Percentiles rank a stretch among this genome's conserved stretches.
phyloP scores from a whole-genome alignment of 2,797 vertebrate genomes.

The Mormyrops attenuatus region DNA sequence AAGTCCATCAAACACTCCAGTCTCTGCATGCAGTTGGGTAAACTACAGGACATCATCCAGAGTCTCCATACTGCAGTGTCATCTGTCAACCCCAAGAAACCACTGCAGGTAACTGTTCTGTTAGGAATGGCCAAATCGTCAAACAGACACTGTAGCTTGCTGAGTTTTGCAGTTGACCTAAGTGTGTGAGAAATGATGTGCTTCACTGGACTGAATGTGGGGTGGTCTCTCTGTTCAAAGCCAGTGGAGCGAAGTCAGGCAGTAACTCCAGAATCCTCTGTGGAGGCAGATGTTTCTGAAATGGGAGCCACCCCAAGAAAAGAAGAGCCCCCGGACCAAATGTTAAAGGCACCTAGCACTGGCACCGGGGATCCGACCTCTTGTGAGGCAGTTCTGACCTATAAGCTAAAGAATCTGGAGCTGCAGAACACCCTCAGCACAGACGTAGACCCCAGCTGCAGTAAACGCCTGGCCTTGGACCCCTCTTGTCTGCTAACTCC shows the following conservation, averaged over 20 bases:
- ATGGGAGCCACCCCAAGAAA: slow-evolving; percentile 28
- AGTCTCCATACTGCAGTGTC: slow-evolving; percentile 21
- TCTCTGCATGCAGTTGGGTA: slow-evolving; percentile 48
- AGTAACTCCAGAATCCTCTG: slow-evolving; percentile 1
- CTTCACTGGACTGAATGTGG: neutral
- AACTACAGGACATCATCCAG: slow-evolving; percentile 45
- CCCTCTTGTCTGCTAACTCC: slow-evolving; percentile 58
- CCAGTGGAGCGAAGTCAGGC: slow-evolving; percentile 3
- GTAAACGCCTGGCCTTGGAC: slow-evolving; percentile 50
- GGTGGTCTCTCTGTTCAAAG: neutral
- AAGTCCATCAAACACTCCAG: slow-evolving; percentile 37
- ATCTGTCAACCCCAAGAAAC: neutral
- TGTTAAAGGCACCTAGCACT: slow-evolving; percentile 26
- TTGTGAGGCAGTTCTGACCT: slow-evolving; percentile 43
- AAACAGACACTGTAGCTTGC: neutral
- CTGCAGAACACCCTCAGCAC: slow-evolving; percentile 43
- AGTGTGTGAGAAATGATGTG: neutral
- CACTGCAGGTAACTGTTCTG: slow-evolving; percentile 46
- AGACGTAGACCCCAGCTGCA: slow-evolving; percentile 39
- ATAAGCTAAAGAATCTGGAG: slow-evolving; percentile 55
- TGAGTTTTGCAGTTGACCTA: neutral
- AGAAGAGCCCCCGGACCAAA: slow-evolving; percentile 33
- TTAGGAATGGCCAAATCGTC: neutral
- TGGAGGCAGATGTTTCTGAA: slow-evolving; percentile 31
- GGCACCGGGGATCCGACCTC: slow-evolving; percentile 37